Percentiles rank a stretch among this genome's conserved stretches.
These are phyloP conservation scores for Gasterosteus nipponicus DNA, from an alignment of 2,113 vertebrate genomes.

Conservation along the genomic window DNA sequence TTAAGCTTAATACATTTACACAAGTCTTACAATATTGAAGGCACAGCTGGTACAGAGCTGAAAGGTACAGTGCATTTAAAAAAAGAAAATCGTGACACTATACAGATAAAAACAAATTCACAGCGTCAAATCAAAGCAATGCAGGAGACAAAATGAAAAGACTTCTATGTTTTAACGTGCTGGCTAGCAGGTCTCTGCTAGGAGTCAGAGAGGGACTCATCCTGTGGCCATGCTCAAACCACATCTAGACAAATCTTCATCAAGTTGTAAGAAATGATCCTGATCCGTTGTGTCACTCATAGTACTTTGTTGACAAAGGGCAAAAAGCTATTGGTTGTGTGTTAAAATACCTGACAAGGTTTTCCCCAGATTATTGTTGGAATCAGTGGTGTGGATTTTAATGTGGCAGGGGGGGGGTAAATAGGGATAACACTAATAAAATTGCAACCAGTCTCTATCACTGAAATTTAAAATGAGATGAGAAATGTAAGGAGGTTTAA, in stretches of 20 bases:
- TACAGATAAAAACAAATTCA: constrained; percentile 79
- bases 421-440: neutral
- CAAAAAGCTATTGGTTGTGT: neutral
- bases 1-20: constrained; percentile 90
- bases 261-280: neutral
- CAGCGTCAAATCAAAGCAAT: constrained; percentile 77
- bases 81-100: constrained; percentile 71
- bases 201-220: constrained; percentile 35
- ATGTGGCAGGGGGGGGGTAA: neutral
- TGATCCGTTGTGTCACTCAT: constrained; percentile 2
- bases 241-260: neutral
- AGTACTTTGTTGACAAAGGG: neutral
- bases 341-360: neutral
- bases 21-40: constrained; percentile 87
- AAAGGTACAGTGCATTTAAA: constrained; percentile 84
- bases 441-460: constrained; percentile 7
- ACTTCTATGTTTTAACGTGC: constrained; percentile 15
- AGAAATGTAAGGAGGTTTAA: constrained; percentile 6
- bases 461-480: constrained; percentile 19
- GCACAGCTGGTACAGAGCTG: constrained; percentile 92
- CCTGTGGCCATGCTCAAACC: neutral
- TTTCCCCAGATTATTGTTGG: neutral
- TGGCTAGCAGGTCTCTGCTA: constrained; percentile 53
- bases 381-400: constrained; percentile 14
- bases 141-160: constrained; percentile 24